Base-by-base conservation (phyloP, 2,888 invertebrate species). In the Ditylenchus weischeri region DNA sequence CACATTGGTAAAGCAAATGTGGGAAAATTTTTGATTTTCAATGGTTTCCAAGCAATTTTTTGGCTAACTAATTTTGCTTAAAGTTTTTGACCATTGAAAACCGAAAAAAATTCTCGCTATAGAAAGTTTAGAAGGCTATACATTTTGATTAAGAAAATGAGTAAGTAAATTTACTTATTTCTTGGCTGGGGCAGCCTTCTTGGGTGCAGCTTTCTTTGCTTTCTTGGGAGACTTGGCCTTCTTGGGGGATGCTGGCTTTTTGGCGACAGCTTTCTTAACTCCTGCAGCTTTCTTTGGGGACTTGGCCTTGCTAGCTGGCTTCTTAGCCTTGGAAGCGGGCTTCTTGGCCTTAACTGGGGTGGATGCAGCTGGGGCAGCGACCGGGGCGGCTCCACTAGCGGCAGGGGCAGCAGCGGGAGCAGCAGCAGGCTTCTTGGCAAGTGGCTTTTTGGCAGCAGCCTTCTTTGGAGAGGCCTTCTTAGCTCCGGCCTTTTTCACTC, bases 391-490 rank as follows among this genome's bases (percentile, higher is more conserved):
- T 29, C 19, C 59, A 43, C 36, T 43, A 8, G 29, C 59, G 18
- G 59, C 59, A 18, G 59, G 29, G n/a, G 59, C 59, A 54, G 57
- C 57, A 29, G 57, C 57, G 11, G 43, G 43, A 1, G 57, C 57
- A 3, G 59, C 59, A 19, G 66, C 57, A 43, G 59, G 50, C 43
- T 71, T 75, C 70, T 75, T 73, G 19, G 60, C 65, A 7, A 67
- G 54, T 38, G 65, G 19, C 66, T 72, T 72, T 49, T 21, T 23
- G 13, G 35, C 54, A 21, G 65, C 64, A 19, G 49, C 47, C 43
- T 62, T 62, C 62, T 62, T 62, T 19, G 49, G 59, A 19, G 59
- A 43, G 43, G 47, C 43, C 43, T 62, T 62, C n/a, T 62, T 62
- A 48, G 62, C 48, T 47, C 48, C 48, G 19, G 62, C 48, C 62